These are phyloP conservation scores for Whitmania pigra DNA, from an alignment of 1,140 invertebrate species.

Conservation along the genomic window DNA sequence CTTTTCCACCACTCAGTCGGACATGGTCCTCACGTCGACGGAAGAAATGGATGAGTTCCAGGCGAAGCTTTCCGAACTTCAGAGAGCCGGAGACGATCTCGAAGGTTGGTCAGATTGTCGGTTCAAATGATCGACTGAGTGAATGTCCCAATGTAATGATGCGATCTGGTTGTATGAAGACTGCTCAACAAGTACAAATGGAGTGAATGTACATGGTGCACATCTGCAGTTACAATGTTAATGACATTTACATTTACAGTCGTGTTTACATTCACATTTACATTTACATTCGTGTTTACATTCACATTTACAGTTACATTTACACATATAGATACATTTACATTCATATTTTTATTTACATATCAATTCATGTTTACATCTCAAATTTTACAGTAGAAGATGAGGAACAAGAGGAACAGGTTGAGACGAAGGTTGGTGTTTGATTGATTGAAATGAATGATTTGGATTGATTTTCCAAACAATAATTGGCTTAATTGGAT, in stretches of 20 bases:
- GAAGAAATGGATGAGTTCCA: constrained; percentile 10
- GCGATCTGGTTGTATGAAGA: no score
- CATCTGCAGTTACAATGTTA: background rate
- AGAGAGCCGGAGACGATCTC: background rate
- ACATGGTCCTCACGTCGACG: constrained; percentile 8
- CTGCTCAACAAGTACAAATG: background rate
- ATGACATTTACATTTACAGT: background rate
- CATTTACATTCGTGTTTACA: no score
- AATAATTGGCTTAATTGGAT: background rate
- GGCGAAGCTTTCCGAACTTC: constrained; percentile 1
- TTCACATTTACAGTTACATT: background rate
- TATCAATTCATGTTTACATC: no score
- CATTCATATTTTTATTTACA: no score
- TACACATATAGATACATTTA: background rate
- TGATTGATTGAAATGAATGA: constrained; percentile 1
- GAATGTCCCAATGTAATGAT: no score
- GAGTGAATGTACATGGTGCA: background rate
- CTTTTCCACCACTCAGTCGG: constrained; percentile 4
- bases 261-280: background rate
- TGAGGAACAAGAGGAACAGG: background rate
- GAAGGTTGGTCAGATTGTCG: no score
- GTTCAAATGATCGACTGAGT: no score
- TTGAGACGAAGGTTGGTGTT: background rate
- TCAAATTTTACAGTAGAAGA: no score
- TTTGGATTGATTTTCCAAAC: background rate